Base-by-base conservation (phyloP, 2,888 invertebrate species). In the Drosophila paranaensis region DNA sequence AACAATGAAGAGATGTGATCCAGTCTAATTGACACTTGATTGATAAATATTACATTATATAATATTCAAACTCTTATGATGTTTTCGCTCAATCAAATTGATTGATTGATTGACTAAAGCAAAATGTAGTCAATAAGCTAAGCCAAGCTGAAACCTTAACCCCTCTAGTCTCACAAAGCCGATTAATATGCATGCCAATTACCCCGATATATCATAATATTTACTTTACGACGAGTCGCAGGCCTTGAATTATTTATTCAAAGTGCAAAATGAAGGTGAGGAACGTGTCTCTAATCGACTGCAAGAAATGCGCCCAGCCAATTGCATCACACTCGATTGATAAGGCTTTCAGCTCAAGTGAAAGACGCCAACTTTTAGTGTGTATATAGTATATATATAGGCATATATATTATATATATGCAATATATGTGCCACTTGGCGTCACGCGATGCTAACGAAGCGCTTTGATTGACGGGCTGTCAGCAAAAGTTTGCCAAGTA, bases 391-490 rank as follows among this genome's bases (percentile, higher is more conserved):
- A 27, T 20, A 20, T 53, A 33, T 25, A 43, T 27, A 14, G 8
- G 6, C 1, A 6, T 39, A 14, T n/a, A 14, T 50, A 33, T 16
- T 6, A 11, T 50, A 6, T 11, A 62, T 51, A 27, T 33, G 6
- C 1, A 43, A n/a, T 11, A 30, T 40, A 42, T 61, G 25, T 58
- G 39, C 39, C 16, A 35, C 33, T 30, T 20, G 10, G n/a, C 71
- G 82, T 85, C 84, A 88, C 84, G 84, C 84, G 82, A 84, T 85
- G 74, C 84, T 84, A 85, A 88, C 86, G 66, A 88, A 78, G 88
- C 71, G 54, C 63, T 63, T 56, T 73, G 86, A 88, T 82, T 74
- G 85, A 82, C 78, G 60, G 65, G 55, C 72, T 79, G 83, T 81
- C 88, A 55, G 72, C 74, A 65, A 71, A 85, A 84, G 82, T 84